Base-by-base conservation (phyloP, 92 coral and sea anemone species). In the Epizoanthus scotinus region DNA sequence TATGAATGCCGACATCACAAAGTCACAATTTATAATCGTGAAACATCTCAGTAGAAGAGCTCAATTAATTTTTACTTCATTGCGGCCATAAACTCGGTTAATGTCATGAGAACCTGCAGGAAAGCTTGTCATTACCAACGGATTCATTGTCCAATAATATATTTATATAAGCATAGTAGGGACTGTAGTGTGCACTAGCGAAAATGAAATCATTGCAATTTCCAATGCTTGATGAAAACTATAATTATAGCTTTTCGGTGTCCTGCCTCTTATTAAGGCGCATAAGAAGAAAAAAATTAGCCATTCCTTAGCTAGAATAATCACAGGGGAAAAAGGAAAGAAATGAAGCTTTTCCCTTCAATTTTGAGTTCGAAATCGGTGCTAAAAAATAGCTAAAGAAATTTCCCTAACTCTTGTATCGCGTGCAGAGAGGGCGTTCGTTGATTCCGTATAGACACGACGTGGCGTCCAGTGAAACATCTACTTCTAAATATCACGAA, bases 341-440 rank as follows among this genome's bases (percentile, higher is more conserved):
- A 44, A 34, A 8, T 5, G 9, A 44, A 8, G 52, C 52, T 44
- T 44, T 42, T 44, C 52, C 52, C 52, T 8, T 2, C 12, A 44
- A 44, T 12, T 44, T 44, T 12, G 52, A 8, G 14, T 9, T 44
- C 8, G 52, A 44, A 9, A 44, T 44, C 14, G 14, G 14, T 44
- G 52, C 14, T 9, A 44, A 44, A 44, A 8, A 44, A 44, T 44
- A 8, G 14, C 52, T 44, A 44, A 44, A 44, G 52, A 44, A 44
- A 38, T 38, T 2, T 4, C 44, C 44, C 0, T 8, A 8, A 44
- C 52, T 44, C 29, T 52, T 50, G 27, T 1, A 31, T 55, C 47
- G 79, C 79, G 62, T 54, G 44, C 69, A 64, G 69, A 68, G 73
- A 67, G 50, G 52, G 14, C 25, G 8, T 42, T 6, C 73, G 8